Base-by-base conservation (phyloP, 2,797 vertebrate genomes). In the Amniataba percoides region DNA sequence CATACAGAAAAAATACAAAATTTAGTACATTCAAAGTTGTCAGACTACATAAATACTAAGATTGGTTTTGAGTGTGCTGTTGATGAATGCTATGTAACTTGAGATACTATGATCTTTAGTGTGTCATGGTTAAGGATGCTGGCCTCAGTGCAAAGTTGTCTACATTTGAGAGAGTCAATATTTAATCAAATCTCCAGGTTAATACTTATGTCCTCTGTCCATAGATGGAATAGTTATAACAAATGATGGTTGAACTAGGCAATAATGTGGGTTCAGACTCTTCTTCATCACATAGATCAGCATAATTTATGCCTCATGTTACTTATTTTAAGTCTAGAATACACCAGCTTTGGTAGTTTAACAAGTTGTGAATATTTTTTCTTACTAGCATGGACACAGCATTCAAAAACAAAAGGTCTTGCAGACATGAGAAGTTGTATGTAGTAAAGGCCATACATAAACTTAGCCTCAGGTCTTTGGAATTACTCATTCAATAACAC, bases 401-500 rank as follows among this genome's bases (percentile, higher is more conserved):
- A 39, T 59, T 53, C 61, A 12, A 56, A 71, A 69, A 43, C 42
- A 51, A 83, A 71, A 61, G 7, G 6, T 3, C 5, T 53, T 45
- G 27, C 21, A 13, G 60, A 42, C 31, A 68, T 11, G 5, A 77
- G 21, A 56, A 42, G 39, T 27, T 14, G 27, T 42, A 3, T 39
- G 25, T 11, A 39, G 23, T 52, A 58, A 19, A 59, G 7, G 57
- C 11, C 34, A 58, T 4, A 42, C 0, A 51, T 48, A 73, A 74
- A 52, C 15, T 46, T 2, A 11, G 23, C 45, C 21, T 52, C 27
- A 49, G 15, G 23, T 40, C 11, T 71, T 53, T 34, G 36, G 23
- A 76, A 34, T 43, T 34, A 21, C 21, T 45, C 5, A 40, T 51
- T 77, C n/a, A n/a, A n/a, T n/a, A n/a, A n/a, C n/a, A n/a, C n/a